Evolutionary conservation across 2,888 invertebrate species (phyloP), one percentile per base, ranked within the genome.

Genomic region (Stegana nigrithorax): DNA sequence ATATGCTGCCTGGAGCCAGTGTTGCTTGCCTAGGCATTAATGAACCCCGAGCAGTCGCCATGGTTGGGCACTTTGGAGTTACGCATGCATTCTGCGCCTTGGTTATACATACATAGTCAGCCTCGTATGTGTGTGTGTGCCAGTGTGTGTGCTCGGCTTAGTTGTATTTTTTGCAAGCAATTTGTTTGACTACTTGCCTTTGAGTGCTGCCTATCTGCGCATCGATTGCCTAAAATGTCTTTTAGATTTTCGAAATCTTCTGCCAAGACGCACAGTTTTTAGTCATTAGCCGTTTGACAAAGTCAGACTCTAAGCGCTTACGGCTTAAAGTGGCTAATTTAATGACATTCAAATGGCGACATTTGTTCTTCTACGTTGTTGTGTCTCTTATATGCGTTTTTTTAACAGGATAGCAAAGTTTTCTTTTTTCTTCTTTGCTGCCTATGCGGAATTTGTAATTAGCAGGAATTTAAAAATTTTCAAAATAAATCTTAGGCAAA

Each of bases 81-180:
- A n/a, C n/a, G n/a, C n/a, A n/a, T n/a, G n/a, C n/a, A n/a, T n/a
- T n/a, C n/a, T n/a, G n/a, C n/a, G n/a, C n/a, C n/a, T n/a, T n/a
- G n/a, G n/a, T n/a, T n/a, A n/a, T n/a, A n/a, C n/a, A n/a, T n/a
- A n/a, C n/a, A n/a, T n/a, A n/a, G n/a, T n/a, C n/a, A n/a, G n/a
- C n/a, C n/a, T n/a, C n/a, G n/a, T n/a, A n/a, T n/a, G n/a, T n/a
- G 23, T 23, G 45, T 17, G 6, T 45, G 26, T 5, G 50, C n/a
- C n/a, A 23, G 47, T 47, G 47, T 10, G 19, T 56, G 14, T 25
- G 32, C 6, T 69, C 66, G 70, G 79, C 76, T 80, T 80, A 81
- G 71, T 73, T 71, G 75, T 76, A 73, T 75, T 79, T 80, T 79
- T 78, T 75, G 71, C 74, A 73, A 79, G 80, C 73, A 79, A 80